Conservation (phyloP, 2,113 vertebrate genomes). For the Calonectris borealis region DNA sequence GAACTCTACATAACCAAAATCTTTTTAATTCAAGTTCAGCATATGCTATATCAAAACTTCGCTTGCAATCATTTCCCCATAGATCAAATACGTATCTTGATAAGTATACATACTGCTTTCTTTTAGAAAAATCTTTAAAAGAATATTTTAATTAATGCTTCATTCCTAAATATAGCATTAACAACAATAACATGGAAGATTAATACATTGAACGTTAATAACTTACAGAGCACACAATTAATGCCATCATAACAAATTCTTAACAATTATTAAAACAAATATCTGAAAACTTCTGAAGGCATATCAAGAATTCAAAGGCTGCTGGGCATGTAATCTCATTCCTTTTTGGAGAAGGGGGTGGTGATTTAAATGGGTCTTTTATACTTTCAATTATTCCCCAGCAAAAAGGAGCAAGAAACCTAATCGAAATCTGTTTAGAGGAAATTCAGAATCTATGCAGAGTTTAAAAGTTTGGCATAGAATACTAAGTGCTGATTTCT, state of each 20-base stretch:
- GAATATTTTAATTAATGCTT: constrained; percentile 47
- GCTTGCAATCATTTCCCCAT: constrained; percentile 45
- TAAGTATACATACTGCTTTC: neutral
- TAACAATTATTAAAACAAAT: constrained; percentile 57
- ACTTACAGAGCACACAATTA: constrained; percentile 41
- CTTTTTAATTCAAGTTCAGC: constrained; percentile 68
- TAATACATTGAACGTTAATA: constrained; percentile 63
- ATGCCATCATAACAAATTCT: constrained; percentile 64
- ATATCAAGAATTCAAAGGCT: constrained; percentile 50
- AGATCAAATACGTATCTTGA: constrained; percentile 32
- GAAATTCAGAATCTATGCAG: constrained; percentile 64
- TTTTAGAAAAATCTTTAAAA: constrained; percentile 35
- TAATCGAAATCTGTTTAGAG: constrained; percentile 71
- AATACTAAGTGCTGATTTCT: constrained; percentile 74
- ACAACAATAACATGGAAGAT: constrained; percentile 67
- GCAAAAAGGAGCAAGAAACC: constrained; percentile 29
- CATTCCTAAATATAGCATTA: constrained; percentile 43
- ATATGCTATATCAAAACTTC: constrained; percentile 66
- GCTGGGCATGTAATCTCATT: constrained; percentile 2
- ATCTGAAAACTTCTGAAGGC: constrained; percentile 44
- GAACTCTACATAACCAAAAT: constrained; percentile 70
- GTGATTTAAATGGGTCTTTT: constrained; percentile 32
- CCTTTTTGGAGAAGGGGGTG: neutral
- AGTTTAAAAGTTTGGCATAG: constrained; percentile 72
- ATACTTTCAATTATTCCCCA: constrained; percentile 43